phyloP scores from a whole-genome alignment of 2,797 vertebrate genomes.

The Danio aesculapii region DNA sequence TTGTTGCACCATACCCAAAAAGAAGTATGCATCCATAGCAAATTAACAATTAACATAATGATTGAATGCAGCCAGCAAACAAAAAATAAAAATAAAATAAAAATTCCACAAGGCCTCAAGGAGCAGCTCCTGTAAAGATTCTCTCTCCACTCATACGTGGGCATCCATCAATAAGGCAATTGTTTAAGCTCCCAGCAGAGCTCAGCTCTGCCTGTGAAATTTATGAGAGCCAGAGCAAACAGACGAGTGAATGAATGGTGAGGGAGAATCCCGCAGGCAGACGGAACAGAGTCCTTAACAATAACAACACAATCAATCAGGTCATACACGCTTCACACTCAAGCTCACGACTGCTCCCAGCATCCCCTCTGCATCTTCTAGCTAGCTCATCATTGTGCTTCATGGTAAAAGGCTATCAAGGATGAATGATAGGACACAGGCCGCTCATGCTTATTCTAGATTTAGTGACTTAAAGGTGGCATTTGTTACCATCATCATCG shows the following conservation, averaged over 20 bases:
- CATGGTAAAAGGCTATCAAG: conserved; percentile 48
- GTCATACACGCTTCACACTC: conserved; percentile 74
- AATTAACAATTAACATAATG: too few species aligned
- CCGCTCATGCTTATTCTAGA: conserved; percentile 47
- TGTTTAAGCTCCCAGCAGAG: conserved; percentile 81
- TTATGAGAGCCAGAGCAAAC: conserved; percentile 82
- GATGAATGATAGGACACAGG: conserved; percentile 42
- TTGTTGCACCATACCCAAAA: too few species aligned
- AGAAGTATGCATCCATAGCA: too few species aligned
- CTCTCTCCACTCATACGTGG: conserved; percentile 68
- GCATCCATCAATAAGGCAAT: conserved; percentile 83
- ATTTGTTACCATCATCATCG: conserved; percentile 20
- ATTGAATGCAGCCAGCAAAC: not conserved
- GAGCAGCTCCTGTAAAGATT: conserved; percentile 37
- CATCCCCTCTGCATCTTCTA: conserved; percentile 58
- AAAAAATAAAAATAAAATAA: conserved; percentile 7
- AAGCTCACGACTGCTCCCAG: conserved; percentile 62
- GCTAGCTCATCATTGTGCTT: conserved; percentile 39
- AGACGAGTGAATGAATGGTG: conserved; percentile 82
- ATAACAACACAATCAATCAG: conserved; percentile 88
- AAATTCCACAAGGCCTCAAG: conserved; percentile 8
- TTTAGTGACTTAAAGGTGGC: conserved; percentile 14
- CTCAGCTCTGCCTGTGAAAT: conserved; percentile 76
- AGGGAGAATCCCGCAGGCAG: conserved; percentile 77
- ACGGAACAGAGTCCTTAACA: conserved; percentile 85